A percentile compares a stretch with the other conserved stretches of the same genome.
These are phyloP conservation scores for Vanessa atalanta DNA, from an alignment of 1,140 invertebrate genomes.

Conservation along the genomic window DNA sequence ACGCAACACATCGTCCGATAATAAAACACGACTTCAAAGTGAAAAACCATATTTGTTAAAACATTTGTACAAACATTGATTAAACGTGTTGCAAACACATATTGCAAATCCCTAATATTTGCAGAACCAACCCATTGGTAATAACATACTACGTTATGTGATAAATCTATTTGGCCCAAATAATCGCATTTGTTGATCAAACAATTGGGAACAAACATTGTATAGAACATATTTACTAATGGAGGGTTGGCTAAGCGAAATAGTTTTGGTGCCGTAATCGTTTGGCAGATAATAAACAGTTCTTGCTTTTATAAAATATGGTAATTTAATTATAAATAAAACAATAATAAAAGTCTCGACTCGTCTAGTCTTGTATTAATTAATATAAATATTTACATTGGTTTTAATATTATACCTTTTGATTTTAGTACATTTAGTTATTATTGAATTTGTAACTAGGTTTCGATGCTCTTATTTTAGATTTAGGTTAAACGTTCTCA, in stretches of 20 bases:
- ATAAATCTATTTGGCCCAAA: constrained; percentile 49
- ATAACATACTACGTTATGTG: constrained; percentile 27
- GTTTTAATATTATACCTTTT: no score
- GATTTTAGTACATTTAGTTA: no score
- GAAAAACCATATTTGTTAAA: constrained; percentile 11
- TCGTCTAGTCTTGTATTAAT: no score
- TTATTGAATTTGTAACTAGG: no score
- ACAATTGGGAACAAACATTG: constrained; percentile 48
- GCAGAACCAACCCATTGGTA: constrained; percentile 5
- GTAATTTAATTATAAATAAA: no score
- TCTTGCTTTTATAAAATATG: no score
- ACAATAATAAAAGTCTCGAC: no score
- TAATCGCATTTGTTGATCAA: constrained; percentile 54
- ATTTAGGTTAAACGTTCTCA: no score
- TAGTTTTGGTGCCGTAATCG: neutral
- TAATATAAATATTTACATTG: no score
- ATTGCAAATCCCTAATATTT: constrained; percentile 20
- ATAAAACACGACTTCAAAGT: constrained; percentile 6
- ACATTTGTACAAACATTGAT: constrained; percentile 11
- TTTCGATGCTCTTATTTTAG: no score
- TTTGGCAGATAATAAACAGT: neutral
- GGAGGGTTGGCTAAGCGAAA: constrained; percentile 18
- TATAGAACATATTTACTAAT: constrained; percentile 43
- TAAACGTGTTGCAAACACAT: constrained; percentile 22
- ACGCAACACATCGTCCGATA: neutral